Base-by-base conservation (phyloP, 2,113 vertebrate species). In the Malurus elegans region DNA sequence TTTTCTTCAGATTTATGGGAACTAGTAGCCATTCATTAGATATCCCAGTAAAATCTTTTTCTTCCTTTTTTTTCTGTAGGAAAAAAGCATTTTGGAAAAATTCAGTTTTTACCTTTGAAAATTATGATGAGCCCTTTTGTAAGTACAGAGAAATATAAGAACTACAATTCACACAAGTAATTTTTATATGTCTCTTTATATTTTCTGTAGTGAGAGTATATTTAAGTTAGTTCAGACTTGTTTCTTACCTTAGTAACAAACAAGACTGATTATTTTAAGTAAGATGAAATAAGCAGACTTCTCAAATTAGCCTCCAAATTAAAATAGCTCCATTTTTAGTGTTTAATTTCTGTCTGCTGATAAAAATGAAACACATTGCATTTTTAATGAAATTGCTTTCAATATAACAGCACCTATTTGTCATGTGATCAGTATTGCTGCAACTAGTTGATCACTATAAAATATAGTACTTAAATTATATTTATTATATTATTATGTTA, bases 331-430 rank as follows among this genome's bases (percentile, higher is more conserved):
- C 1, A 40, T 36, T 67, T 56, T 60, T 48, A 67, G 18, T 79
- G 45, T 75, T 92, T 95, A 60, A 66, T 92, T 92, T 90, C 92
- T 60, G 15, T 54, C 14, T 47, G 13, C 66, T 75, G 54, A 54
- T 74, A 79, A 61, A 87, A 65, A 32, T 47, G 56, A 76, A 69
- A 6, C 3, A 10, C 7, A 14, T 66, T 82, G 53, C 44, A 66
- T 79, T 89, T 88, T 88, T 93, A 92, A 93, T 85, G 62, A 94
- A 91, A 78, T 21, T n/a, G 5, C 29, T 76, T 87, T 88, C 38
- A 89, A 50, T 84, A 44, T 58, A 81, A 85, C 74, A 72, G 16
- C 32, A 86, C 85, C 9, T 21, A 86, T 93, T 93, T 25, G 50
- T 21, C 66, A 60, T 34, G 65, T 45, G 78, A 73, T 90, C 95